Percentiles rank a stretch among this genome's conserved stretches.
These are phyloP conservation scores for Spheniscus mendiculus DNA, from an alignment of 2,113 vertebrate species.

Conservation along the genomic window DNA sequence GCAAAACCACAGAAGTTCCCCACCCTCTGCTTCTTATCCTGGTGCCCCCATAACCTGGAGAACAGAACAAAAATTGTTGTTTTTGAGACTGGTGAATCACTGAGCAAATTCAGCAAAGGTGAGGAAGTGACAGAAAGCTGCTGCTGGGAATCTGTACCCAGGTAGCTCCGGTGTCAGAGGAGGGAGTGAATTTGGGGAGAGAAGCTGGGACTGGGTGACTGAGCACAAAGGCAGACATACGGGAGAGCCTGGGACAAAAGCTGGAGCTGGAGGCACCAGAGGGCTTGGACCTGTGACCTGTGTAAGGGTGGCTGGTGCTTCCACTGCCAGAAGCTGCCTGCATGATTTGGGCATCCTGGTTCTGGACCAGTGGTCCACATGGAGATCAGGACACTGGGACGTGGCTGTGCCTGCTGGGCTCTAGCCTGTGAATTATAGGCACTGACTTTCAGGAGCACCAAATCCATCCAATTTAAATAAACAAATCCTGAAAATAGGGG, in stretches of 20 bases:
- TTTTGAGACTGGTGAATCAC: background rate
- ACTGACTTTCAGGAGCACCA: background rate
- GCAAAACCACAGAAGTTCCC: background rate
- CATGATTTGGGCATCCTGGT: background rate
- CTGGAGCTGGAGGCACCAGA: background rate
- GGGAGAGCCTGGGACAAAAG: background rate
- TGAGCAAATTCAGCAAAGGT: background rate
- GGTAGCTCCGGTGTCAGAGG: rapidly evolving
- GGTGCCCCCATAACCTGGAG: background rate
- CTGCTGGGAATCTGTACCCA: background rate
- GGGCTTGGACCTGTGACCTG: background rate
- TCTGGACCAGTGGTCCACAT: background rate
- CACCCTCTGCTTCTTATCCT: background rate
- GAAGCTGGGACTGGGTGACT: background rate
- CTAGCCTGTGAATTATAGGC: background rate
- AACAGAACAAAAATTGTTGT: background rate
- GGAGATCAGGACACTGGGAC: background rate
- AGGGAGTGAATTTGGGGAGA: background rate
- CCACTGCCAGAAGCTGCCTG: background rate
- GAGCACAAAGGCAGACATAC: rapidly evolving
- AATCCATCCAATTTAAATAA: slow-evolving; percentile 53
- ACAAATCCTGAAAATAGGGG: background rate
- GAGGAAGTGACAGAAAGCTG: background rate
- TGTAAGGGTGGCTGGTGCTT: rapidly evolving
- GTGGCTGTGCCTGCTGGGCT: background rate